Percentiles rank a stretch among this genome's conserved stretches.
These are phyloP conservation scores for Apeira syringaria DNA, from an alignment of 2,888 invertebrate species.

Conservation along the genomic window DNA sequence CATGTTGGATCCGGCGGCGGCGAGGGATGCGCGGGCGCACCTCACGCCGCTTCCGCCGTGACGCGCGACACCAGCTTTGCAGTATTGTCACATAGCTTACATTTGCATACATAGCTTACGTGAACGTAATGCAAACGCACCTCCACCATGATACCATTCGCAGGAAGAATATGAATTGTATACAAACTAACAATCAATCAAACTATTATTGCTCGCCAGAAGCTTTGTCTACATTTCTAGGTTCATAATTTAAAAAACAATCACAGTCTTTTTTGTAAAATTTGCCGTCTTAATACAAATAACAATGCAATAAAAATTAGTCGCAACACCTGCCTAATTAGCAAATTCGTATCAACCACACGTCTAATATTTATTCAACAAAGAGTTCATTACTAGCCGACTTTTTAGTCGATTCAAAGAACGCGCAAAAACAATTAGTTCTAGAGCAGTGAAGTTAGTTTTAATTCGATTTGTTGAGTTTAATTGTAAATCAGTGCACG, in stretches of 20 bases:
- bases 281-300: conserved; percentile 1
- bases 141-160: conserved; percentile 30
- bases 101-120: conserved; percentile 75
- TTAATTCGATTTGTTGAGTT: conserved; percentile 12
- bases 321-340: conserved; percentile 27
- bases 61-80: conserved; percentile 74
- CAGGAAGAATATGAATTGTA: conserved; percentile 20
- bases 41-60: conserved; percentile 76
- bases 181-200: conserved; percentile 9
- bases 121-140: conserved; percentile 61
- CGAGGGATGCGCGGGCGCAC: conserved; percentile 66
- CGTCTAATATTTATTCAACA: conserved; percentile 5
- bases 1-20: conserved; percentile 79
- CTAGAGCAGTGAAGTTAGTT: conserved; percentile 10
- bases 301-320: conserved; percentile 11
- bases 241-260: neutral
- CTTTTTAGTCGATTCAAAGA: conserved; percentile 4
- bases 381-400: conserved; percentile 5
- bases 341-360: conserved; percentile 20
- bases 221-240: neutral
- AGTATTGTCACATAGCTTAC: conserved; percentile 67
- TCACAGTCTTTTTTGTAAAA: neutral
- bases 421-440: conserved; percentile 14
- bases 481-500: conserved; percentile 42
- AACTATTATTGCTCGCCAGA: conserved; percentile 1